A percentile compares a stretch with the other conserved stretches of the same genome.
Conservation (phyloP, 2,888 invertebrate genomes). For the Hypena proboscidalis region DNA sequence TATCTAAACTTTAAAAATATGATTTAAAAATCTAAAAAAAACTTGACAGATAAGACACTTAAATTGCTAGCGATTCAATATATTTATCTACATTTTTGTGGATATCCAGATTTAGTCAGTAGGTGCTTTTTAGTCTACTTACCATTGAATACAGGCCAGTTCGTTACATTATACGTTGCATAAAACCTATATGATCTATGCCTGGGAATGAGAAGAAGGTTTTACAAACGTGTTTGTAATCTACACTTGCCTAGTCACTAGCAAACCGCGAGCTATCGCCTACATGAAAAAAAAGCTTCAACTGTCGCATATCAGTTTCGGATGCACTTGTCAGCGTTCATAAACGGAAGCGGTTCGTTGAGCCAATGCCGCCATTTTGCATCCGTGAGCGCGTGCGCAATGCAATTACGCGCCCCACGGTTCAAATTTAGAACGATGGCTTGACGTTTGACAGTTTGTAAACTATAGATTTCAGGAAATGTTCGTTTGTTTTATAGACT, state of each 20-base stretch:
- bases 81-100: no score
- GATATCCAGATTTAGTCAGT: no score
- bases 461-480: slow-evolving; percentile 47
- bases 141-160: no score
- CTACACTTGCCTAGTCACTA: background rate
- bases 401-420: slow-evolving; percentile 52
- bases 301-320: slow-evolving; percentile 52
- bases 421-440: slow-evolving; percentile 60
- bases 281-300: slow-evolving; percentile 14
- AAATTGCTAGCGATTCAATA: no score
- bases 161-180: no score
- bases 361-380: slow-evolving; percentile 65
- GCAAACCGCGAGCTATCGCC: background rate
- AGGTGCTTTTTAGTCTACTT: no score
- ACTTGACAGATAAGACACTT: no score
- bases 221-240: no score
- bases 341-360: slow-evolving; percentile 67
- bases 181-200: no score
- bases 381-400: slow-evolving; percentile 63
- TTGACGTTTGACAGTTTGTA: slow-evolving; percentile 42
- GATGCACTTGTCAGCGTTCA: slow-evolving; percentile 68
- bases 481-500: slow-evolving; percentile 5
- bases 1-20: no score
- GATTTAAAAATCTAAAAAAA: no score
- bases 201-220: no score